phyloP scores from a whole-genome alignment of 1,140 invertebrate genomes.

The Patella vulgata region DNA sequence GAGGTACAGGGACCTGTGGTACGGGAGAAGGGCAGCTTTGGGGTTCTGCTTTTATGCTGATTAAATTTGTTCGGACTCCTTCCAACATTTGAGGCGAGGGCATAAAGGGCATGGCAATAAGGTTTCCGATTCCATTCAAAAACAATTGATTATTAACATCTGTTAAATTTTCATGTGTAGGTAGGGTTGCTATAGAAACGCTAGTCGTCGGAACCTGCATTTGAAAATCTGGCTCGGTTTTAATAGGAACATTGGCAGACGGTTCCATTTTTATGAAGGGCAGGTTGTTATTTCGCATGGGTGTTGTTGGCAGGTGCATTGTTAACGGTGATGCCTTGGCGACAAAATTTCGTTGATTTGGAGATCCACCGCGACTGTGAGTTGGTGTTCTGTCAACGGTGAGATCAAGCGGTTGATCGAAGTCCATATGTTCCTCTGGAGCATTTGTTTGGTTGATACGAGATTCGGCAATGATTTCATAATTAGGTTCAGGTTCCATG shows the following conservation, averaged over 20 bases:
- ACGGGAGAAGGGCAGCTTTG: background rate
- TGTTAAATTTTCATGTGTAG: background rate
- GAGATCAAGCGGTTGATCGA: too few relatives aligned
- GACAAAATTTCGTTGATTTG: too few relatives aligned
- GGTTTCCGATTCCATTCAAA: background rate
- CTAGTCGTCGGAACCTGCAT: background rate
- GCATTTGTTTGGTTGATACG: background rate
- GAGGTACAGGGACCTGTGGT: background rate
- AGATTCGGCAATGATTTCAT: slow-evolving; percentile 19
- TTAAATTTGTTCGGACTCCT: slow-evolving; percentile 4
- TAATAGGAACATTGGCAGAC: slow-evolving; percentile 1
- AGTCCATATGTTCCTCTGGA: too few relatives aligned
- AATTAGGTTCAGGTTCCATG: too few relatives aligned
- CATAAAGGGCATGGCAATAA: slow-evolving; percentile 28
- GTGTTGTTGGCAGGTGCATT: background rate
- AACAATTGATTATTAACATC: slow-evolving; percentile 16
- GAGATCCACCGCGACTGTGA: too few relatives aligned
- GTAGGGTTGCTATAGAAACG: background rate
- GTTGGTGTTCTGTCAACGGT: too few relatives aligned
- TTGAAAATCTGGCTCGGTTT: slow-evolving; percentile 3
- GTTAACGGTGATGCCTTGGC: too few relatives aligned
- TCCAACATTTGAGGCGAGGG: slow-evolving; percentile 16
- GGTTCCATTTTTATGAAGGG: background rate
- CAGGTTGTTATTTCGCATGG: background rate
- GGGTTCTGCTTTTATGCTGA: slow-evolving; percentile 1